Evolutionary conservation across 1,140 invertebrate species (phyloP).

Genomic region (Diploscapter pachys): DNA sequence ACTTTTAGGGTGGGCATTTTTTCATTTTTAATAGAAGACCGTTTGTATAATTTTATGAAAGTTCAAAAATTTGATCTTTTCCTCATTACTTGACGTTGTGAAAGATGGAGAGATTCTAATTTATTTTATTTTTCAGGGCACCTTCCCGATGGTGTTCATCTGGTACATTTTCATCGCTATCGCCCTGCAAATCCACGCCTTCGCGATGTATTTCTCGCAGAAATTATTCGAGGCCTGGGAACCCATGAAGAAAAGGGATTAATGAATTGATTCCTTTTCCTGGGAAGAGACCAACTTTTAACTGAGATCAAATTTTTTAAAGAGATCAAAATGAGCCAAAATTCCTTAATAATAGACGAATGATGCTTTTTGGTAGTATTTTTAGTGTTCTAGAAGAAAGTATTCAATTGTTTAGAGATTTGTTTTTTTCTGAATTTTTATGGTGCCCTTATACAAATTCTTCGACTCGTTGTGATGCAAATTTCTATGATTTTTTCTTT

Average conservation of each 20-base stretch:
- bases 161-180: constrained; percentile 87
- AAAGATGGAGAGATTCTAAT: not conserved
- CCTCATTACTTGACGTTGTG: not conserved
- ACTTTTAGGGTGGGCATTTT: constrained; percentile 35
- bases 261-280: not conserved
- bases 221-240: constrained; percentile 80
- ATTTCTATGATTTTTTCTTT: too few species aligned
- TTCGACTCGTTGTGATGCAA: too few species aligned
- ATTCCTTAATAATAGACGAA: too few species aligned
- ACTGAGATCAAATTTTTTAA: constrained; percentile 1
- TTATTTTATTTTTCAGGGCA: constrained; percentile 52
- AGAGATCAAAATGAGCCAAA: too few species aligned
- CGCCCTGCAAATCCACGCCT: constrained; percentile 82
- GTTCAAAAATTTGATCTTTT: not conserved
- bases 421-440: constrained; percentile 13
- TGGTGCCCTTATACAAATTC: too few species aligned
- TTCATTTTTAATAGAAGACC: not conserved
- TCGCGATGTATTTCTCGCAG: constrained; percentile 82
- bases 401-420: not conserved
- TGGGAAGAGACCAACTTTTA: not conserved
- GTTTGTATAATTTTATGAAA: not conserved
- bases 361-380: too few species aligned
- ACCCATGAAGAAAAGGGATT: constrained; percentile 31
- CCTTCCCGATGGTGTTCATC: constrained; percentile 81
- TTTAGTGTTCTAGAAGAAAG: constrained; percentile 16